Conservation (phyloP, 2,113 vertebrate genomes). For the Engystomops pustulosus region DNA sequence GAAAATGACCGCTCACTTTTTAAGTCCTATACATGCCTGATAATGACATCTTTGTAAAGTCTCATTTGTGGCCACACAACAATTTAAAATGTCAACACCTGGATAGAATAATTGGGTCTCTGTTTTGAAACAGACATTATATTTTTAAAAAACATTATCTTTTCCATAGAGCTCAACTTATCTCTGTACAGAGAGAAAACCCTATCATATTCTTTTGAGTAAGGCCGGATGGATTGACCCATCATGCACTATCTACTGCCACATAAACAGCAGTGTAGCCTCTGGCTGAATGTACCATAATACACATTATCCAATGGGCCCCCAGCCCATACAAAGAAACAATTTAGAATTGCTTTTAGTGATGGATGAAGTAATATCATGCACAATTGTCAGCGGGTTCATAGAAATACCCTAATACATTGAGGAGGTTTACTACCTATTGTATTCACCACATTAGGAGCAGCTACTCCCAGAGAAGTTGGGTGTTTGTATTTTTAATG, state of each 20-base stretch:
- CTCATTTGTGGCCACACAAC: not conserved
- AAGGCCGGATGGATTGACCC: not conserved
- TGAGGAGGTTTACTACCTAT: not conserved
- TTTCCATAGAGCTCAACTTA: not conserved
- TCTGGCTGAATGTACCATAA: not conserved
- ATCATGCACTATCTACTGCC: not conserved
- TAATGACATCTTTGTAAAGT: not conserved
- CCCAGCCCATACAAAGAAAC: not conserved
- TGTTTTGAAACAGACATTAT: not conserved
- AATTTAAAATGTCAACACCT: too few species aligned
- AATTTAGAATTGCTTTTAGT: not conserved
- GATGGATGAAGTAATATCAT: conserved; percentile 3
- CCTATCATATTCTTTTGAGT: not conserved
- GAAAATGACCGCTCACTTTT: not conserved
- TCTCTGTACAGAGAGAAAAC: not conserved
- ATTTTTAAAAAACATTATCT: too few species aligned
- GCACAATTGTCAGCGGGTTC: not conserved
- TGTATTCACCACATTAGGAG: not conserved
- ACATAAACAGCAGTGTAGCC: not conserved
- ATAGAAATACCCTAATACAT: not conserved
- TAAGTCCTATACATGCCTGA: not conserved
- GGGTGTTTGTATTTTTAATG: not conserved
- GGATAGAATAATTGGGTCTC: not conserved
- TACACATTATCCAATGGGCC: not conserved
- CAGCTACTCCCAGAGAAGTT: not conserved